Conservation (phyloP, 2,113 vertebrate genomes). For the Chrysemys picta region DNA sequence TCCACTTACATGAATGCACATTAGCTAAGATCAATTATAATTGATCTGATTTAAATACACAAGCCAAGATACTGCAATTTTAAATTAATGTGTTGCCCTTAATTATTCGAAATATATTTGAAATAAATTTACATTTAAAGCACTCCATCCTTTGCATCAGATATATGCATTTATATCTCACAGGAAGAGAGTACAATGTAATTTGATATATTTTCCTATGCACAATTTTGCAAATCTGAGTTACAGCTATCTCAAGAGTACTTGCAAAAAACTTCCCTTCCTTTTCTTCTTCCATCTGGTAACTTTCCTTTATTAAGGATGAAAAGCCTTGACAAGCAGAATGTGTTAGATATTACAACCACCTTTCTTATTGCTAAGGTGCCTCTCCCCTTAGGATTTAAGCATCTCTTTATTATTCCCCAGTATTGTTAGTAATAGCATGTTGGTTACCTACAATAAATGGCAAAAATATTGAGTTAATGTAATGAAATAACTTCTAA, state of each 20-base stretch:
- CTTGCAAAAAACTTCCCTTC: neutral
- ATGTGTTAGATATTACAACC: neutral
- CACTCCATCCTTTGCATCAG: neutral
- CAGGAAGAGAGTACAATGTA: neutral
- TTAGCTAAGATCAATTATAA: neutral
- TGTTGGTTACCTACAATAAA: neutral
- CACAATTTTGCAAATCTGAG: neutral
- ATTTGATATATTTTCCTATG: neutral
- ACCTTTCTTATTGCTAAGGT: neutral
- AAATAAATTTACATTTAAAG: slow-evolving; percentile 28
- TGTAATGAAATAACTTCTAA: neutral
- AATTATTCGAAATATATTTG: slow-evolving; percentile 13
- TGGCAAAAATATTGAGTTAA: neutral
- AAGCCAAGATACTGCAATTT: neutral
- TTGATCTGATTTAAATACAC: neutral
- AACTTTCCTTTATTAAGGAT: neutral
- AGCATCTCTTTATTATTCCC: neutral
- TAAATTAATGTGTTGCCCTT: neutral
- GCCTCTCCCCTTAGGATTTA: neutral
- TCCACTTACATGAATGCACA: neutral
- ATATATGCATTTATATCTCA: neutral
- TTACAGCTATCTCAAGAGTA: neutral
- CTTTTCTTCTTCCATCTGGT: neutral
- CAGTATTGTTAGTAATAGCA: neutral
- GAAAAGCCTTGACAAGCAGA: neutral